A percentile compares a stretch with the other conserved stretches of the same genome.
Evolutionary conservation across 2,888 invertebrate genomes (phyloP).

Genomic region (Muschampia plurimacula): DNA sequence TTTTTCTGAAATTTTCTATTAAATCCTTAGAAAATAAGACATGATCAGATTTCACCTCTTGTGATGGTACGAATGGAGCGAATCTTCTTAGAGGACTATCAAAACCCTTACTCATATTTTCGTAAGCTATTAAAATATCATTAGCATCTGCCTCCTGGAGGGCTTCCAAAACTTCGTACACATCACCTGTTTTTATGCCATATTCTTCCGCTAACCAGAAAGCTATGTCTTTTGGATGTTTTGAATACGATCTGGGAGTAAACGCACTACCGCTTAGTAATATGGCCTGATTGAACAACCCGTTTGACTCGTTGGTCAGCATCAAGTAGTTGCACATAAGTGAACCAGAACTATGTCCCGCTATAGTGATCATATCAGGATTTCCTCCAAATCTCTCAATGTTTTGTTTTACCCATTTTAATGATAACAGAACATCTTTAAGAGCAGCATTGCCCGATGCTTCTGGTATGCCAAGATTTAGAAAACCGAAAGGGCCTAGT

Average conservation of each 20-base stretch:
- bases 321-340: constrained; percentile 8
- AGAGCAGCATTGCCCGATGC: constrained; percentile 14
- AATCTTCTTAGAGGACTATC: constrained; percentile 47
- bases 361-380: background rate
- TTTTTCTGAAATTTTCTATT: constrained; percentile 52
- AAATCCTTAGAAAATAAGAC: constrained; percentile 63
- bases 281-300: constrained; percentile 9
- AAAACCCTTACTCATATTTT: constrained; percentile 44
- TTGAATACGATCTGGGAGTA: background rate
- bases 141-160: constrained; percentile 47
- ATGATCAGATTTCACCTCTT: constrained; percentile 57
- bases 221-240: constrained; percentile 4
- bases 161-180: constrained; percentile 42
- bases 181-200: constrained; percentile 42
- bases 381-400: constrained; percentile 12
- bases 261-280: constrained; percentile 17
- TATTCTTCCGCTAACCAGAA: constrained; percentile 46
- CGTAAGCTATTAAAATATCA: constrained; percentile 51
- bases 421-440: constrained; percentile 1
- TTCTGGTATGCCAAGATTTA: constrained; percentile 14
- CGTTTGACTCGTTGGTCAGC: constrained; percentile 6
- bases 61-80: constrained; percentile 60
- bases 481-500: background rate
- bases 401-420: constrained; percentile 14
- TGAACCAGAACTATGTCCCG: constrained; percentile 7